Evolutionary conservation across 2,797 vertebrate species (phyloP).

Genomic region (Sorex maritimensis): DNA sequence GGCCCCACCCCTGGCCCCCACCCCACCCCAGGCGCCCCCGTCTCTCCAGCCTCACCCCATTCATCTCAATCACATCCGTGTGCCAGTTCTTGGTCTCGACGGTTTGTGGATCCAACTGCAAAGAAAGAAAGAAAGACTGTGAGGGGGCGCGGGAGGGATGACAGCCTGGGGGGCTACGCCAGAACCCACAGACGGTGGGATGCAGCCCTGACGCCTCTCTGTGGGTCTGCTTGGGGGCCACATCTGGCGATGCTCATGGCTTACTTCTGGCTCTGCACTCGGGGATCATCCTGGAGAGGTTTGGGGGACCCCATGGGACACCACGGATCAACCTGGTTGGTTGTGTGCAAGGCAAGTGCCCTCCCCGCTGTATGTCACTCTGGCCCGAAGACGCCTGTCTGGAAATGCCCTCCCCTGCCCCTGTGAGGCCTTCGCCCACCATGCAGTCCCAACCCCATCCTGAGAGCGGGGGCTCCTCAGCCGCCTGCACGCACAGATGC

Average conservation of each 20-base stretch:
- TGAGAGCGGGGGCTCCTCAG: background rate
- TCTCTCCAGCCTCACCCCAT: slow-evolving; percentile 93
- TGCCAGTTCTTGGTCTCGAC: slow-evolving; percentile 99
- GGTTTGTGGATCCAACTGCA: slow-evolving; percentile 96
- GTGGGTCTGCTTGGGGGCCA: too few relatives aligned
- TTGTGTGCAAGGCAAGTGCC: too few relatives aligned
- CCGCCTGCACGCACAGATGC: slow-evolving; percentile 2
- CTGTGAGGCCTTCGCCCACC: background rate
- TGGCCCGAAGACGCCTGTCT: background rate
- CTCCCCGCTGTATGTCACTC: too few relatives aligned
- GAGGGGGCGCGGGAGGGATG: background rate
- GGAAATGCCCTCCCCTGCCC: background rate
- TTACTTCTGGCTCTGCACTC: too few relatives aligned
- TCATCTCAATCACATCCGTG: slow-evolving; percentile 99
- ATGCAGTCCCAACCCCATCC: background rate
- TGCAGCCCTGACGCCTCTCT: too few relatives aligned
- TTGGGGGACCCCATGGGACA: too few relatives aligned
- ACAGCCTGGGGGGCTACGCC: background rate
- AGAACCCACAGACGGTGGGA: background rate
- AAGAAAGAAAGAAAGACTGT: slow-evolving; percentile 79
- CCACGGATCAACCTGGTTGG: too few relatives aligned
- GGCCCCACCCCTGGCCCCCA: background rate
- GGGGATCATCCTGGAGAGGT: too few relatives aligned
- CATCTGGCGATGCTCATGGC: too few relatives aligned
- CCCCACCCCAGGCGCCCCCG: fast-evolving